phyloP scores from a whole-genome alignment of 2,113 vertebrate genomes.

The Callipepla squamata region DNA sequence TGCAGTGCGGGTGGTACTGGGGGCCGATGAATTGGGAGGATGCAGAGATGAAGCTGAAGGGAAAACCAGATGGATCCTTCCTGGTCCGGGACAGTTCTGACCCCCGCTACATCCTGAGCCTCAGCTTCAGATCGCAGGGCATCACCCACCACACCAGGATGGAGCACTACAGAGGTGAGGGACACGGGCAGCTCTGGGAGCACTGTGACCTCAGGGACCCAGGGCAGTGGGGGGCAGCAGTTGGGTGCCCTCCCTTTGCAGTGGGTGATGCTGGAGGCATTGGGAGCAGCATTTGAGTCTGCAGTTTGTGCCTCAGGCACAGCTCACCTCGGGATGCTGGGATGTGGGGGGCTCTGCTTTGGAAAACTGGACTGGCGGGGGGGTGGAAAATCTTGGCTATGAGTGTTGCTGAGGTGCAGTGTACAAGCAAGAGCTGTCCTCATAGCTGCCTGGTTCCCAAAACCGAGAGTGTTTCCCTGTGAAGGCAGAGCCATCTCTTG shows the following conservation, averaged over 20 bases:
- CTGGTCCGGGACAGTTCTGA: constrained; percentile 97
- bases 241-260: accelerated
- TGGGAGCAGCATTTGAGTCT: not conserved
- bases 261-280: not conserved
- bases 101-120: constrained; percentile 95
- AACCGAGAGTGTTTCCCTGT: not conserved
- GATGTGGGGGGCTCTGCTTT: not conserved
- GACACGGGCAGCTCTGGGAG: not conserved
- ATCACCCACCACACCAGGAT: constrained; percentile 95
- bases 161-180: constrained; percentile 92
- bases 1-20: constrained; percentile 96
- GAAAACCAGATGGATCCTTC: constrained; percentile 94
- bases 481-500: not conserved
- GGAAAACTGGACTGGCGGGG: not conserved
- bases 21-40: constrained; percentile 98
- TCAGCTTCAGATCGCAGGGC: constrained; percentile 96
- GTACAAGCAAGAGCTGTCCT: not conserved
- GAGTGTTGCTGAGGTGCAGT: accelerated
- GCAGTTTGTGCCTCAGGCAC: not conserved
- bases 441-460: not conserved
- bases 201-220: not conserved
- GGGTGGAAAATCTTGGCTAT: not conserved
- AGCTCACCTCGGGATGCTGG: too few species aligned
- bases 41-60: constrained; percentile 96
- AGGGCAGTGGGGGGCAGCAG: not conserved